Evolutionary conservation across 2,888 invertebrate species (phyloP), one percentile per base, ranked within the genome.

Genomic region (Brachypalpus laphriformis): DNA sequence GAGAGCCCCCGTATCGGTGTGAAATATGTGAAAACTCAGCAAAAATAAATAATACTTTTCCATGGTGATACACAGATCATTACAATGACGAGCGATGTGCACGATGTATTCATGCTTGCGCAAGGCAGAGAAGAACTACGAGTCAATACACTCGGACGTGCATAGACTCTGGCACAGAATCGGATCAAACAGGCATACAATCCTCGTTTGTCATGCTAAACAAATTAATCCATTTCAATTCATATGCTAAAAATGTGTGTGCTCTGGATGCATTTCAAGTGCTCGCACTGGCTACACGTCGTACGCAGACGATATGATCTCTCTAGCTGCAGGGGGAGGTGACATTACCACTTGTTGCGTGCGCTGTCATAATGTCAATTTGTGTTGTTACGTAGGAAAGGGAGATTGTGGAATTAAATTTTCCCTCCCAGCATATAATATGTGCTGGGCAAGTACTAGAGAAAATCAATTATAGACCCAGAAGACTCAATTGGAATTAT

Each of bases 161-260:
- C 20, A 37, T 31, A 57, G 70, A 71, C 25, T 71, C 20, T 59
- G 59, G 2, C 14, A 45, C 45, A 68, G 34, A 71, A 47, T 61
- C 34, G 51, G 11, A 37, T 34, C 40, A 75, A 81, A 75, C 63
- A 40, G 56, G 81, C 63, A 56, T 59, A 74, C 31, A 54, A 54
- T 65, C 25, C 25, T 37, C 49, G 61, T 68, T 54, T 75, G 81
- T 63, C 81, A 81, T 70, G 61, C 68, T 49, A 40, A 74, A 49
- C 75, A 75, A 25, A 63, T 63, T 68, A 81, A 70, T 81, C 54
- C 61, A 81, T 54, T 63, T 75, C 47, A 75, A 81, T 81, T 61
- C 54, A 59, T 37, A 47, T 47, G 66, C 37, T 25, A 9, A 45
- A 20, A 65, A 31, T 42, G 37, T 65, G 37, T 65, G 40, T 56